Evolutionary conservation across 1,140 invertebrate genomes (phyloP).

Genomic region (Mycetomoellerius zeteki): DNA sequence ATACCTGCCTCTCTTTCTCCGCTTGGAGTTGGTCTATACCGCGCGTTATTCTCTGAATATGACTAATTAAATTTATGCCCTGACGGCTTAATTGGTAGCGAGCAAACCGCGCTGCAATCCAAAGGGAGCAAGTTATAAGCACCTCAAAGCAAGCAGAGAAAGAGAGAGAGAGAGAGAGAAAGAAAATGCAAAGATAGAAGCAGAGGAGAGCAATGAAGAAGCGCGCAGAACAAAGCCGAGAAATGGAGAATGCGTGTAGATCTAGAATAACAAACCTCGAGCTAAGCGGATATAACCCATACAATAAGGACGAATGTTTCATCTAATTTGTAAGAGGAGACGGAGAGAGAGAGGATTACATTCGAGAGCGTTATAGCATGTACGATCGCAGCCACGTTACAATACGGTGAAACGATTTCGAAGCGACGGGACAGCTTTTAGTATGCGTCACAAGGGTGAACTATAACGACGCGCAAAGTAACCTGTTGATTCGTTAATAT

Average conservation of each 20-base stretch:
- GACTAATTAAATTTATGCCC: conserved; percentile 82
- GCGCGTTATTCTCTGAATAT: conserved; percentile 34
- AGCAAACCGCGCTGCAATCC: conserved; percentile 30
- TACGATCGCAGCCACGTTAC: conserved; percentile 46
- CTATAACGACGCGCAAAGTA: conserved; percentile 51
- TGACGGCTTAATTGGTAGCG: conserved; percentile 57
- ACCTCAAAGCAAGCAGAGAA: conserved; percentile 6
- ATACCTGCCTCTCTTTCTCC: background rate
- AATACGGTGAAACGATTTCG: conserved; percentile 45
- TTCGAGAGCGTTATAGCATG: conserved; percentile 48
- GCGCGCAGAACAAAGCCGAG: conserved; percentile 28
- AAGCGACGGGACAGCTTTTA: conserved; percentile 35
- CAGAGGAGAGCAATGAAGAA: conserved; percentile 22
- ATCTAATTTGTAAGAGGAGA: conserved; percentile 71
- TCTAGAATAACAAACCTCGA: conserved; percentile 23
- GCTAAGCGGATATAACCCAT: conserved; percentile 68
- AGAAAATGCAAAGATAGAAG: background rate
- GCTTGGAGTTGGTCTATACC: background rate
- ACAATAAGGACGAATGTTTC: conserved; percentile 73
- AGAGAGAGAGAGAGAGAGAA: background rate
- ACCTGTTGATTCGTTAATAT: conserved; percentile 79
- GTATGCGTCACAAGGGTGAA: conserved; percentile 40
- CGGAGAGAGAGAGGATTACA: conserved; percentile 57
- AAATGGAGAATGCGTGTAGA: conserved; percentile 27
- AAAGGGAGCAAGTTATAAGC: conserved; percentile 21